Evolutionary conservation across 2,113 vertebrate genomes (phyloP).

Genomic region (Chrysemys picta): DNA sequence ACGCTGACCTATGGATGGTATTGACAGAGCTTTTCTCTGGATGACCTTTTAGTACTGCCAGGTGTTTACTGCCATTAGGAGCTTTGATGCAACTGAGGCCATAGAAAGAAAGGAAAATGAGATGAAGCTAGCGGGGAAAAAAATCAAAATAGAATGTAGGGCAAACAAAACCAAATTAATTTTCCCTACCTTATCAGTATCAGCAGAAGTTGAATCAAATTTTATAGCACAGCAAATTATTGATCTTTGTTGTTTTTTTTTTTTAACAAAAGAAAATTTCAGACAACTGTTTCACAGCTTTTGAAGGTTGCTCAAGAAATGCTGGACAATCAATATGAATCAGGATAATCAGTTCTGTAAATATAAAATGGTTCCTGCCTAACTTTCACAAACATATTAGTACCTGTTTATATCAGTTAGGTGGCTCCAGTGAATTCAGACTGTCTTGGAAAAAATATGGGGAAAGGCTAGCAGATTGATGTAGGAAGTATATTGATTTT

Average conservation of each 20-base stretch:
- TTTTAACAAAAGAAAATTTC: conserved; percentile 32
- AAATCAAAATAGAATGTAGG: conserved; percentile 13
- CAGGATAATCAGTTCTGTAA: conserved; percentile 56
- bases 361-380: conserved; percentile 20
- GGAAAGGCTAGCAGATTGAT: conserved; percentile 47
- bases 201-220: conserved; percentile 46
- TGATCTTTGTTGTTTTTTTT: conserved; percentile 45
- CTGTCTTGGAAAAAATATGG: conserved; percentile 31
- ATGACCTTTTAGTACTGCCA: background rate
- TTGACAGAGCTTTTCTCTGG: background rate
- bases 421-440: background rate
- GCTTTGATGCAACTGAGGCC: background rate
- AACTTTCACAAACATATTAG: background rate
- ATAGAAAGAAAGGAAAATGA: background rate
- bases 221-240: conserved; percentile 44
- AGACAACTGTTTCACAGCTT: conserved; percentile 48
- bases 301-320: conserved; percentile 52
- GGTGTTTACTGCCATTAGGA: background rate
- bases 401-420: background rate
- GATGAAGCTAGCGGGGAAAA: background rate
- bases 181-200: conserved; percentile 31
- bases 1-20: background rate
- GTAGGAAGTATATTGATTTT: conserved; percentile 13
- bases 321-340: conserved; percentile 36
- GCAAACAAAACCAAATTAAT: background rate